Evolutionary conservation across 2,888 invertebrate genomes (phyloP).

Genomic region (Tanytarsus gracilentus): DNA sequence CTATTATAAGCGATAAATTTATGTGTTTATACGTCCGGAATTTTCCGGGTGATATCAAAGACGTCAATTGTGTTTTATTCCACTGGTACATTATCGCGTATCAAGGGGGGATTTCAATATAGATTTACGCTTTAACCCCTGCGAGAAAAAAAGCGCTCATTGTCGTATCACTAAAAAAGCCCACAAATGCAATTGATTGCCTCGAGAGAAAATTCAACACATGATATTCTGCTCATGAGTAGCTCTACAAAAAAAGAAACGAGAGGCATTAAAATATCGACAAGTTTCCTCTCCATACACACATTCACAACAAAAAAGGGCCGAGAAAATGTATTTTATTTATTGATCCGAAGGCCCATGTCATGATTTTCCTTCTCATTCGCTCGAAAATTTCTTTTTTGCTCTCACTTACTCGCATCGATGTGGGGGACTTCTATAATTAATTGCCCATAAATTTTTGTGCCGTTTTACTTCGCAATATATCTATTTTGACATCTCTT

Average conservation of each 20-base stretch:
- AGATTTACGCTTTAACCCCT: too few relatives aligned
- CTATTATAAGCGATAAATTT: conserved; percentile 29
- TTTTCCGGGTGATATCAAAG: conserved; percentile 25
- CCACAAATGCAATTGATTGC: not conserved
- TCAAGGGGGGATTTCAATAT: too few relatives aligned
- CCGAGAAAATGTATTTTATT: conserved; percentile 9
- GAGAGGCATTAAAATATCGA: not conserved
- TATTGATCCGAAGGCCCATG: conserved; percentile 25
- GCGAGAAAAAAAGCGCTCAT: too few relatives aligned
- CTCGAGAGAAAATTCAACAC: not conserved
- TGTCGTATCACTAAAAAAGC: not conserved
- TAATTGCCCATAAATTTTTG: conserved; percentile 21
- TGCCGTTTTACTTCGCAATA: not conserved
- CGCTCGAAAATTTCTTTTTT: too few relatives aligned
- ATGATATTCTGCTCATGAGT: not conserved
- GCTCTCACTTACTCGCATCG: too few relatives aligned
- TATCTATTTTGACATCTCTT: not conserved
- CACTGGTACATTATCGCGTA: not conserved
- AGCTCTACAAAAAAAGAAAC: too few relatives aligned
- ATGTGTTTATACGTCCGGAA: conserved; percentile 29
- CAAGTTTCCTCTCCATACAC: not conserved
- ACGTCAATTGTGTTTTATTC: too few relatives aligned
- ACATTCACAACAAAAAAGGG: not conserved
- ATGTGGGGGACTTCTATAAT: conserved; percentile 20
- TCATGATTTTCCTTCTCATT: conserved; percentile 10